phyloP scores from a whole-genome alignment of 2,888 invertebrate genomes.

The Celastrina argiolus region DNA sequence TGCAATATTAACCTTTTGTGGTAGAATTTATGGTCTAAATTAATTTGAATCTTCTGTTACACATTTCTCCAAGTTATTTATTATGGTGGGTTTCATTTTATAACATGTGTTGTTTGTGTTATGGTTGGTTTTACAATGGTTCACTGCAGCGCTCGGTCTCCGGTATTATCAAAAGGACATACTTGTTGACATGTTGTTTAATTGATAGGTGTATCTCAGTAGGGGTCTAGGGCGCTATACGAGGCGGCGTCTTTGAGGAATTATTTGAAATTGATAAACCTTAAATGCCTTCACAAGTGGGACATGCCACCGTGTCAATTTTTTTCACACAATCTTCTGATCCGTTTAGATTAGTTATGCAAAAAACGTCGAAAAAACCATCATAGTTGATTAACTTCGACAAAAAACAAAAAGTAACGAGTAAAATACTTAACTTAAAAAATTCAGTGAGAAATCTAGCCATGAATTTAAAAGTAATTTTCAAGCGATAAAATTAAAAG shows the following conservation, averaged over 20 bases:
- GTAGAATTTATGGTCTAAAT: slow-evolving; percentile 16
- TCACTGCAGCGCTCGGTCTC: slow-evolving; percentile 45
- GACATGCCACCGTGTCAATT: slow-evolving; percentile 72
- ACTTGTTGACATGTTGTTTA: slow-evolving; percentile 79
- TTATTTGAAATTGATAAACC: slow-evolving; percentile 75
- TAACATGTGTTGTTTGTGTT: slow-evolving; percentile 55
- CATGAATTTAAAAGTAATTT: not conserved
- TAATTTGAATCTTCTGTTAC: not conserved
- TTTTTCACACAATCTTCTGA: slow-evolving; percentile 39
- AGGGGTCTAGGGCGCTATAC: slow-evolving; percentile 66
- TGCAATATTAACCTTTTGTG: slow-evolving; percentile 11
- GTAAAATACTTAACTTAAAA: not conserved
- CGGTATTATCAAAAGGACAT: slow-evolving; percentile 69
- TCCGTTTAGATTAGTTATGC: slow-evolving; percentile 12
- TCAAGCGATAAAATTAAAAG: not conserved
- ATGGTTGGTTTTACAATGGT: slow-evolving; percentile 58
- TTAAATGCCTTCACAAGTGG: slow-evolving; percentile 69
- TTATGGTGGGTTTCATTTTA: slow-evolving; percentile 47
- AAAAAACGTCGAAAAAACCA: slow-evolving; percentile 3
- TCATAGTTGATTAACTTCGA: not conserved
- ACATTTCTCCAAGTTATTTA: slow-evolving; percentile 34
- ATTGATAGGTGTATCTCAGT: slow-evolving; percentile 75
- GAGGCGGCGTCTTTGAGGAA: slow-evolving; percentile 70
- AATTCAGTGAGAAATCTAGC: not conserved
- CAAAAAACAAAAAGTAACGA: not conserved